Evolutionary conservation across 2,888 invertebrate species (phyloP).

Genomic region (Fragum fragum): DNA sequence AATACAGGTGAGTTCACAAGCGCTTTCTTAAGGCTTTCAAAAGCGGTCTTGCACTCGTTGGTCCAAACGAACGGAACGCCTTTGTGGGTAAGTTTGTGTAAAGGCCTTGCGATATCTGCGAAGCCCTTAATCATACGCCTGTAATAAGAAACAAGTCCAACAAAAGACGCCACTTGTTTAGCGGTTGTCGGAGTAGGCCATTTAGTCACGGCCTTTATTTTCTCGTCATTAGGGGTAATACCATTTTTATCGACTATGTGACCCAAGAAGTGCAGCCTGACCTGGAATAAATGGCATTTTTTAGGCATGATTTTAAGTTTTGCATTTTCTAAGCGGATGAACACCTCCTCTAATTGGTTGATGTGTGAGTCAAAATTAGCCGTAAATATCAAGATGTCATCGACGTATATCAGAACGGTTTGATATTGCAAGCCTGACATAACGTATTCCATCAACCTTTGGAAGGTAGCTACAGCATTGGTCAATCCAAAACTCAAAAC

Average conservation of each 20-base stretch:
- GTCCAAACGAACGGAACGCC: no score
- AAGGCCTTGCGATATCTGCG: no score
- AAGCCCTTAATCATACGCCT: no score
- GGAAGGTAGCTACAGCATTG: slow-evolving; percentile 63
- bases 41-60: no score
- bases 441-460: slow-evolving; percentile 60
- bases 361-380: slow-evolving; percentile 14
- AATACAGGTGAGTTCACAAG: no score
- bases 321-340: no score
- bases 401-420: slow-evolving; percentile 39
- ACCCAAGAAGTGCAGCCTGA: slow-evolving; percentile 16
- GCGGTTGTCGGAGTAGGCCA: slow-evolving; percentile 2
- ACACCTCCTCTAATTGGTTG: not conserved
- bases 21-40: no score
- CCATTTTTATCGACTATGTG: slow-evolving; percentile 34
- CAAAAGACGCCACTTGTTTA: no score
- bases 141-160: no score
- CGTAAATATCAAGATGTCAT: slow-evolving; percentile 22
- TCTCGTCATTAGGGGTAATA: not conserved
- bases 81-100: no score
- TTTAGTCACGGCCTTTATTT: slow-evolving; percentile 8
- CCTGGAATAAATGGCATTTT: no score
- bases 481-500: slow-evolving; percentile 36
- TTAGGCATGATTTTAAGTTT: no score
- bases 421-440: slow-evolving; percentile 60